Evolutionary conservation across 2,888 invertebrate genomes (phyloP), one percentile per base, ranked within the genome.

Genomic region (Bhutanitis thaidina): DNA sequence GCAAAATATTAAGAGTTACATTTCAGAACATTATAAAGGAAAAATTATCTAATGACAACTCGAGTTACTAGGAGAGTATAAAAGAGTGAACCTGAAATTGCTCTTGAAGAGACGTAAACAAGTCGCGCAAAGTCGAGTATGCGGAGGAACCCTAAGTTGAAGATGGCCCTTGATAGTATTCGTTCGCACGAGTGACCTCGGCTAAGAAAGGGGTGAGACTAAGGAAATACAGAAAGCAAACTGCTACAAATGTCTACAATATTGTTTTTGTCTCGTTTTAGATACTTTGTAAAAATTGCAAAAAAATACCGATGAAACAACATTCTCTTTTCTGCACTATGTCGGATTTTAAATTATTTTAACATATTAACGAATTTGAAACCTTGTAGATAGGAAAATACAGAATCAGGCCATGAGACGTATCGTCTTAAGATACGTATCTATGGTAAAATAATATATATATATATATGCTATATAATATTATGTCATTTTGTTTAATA

Each of bases 151-250:
- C 59, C 58, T 55, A 57, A 62, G 63, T 37, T 50, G 47, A 49
- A 57, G 60, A 69, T 67, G 64, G 63, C 58, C 61, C 72, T 74
- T 69, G 71, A 72, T 65, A 62, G 63, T 64, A 55, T 64, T 65
- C 69, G 66, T 52, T 52, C 52, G 52, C 71, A 59, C 65, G 66
- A 65, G 61, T 69, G 67, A 65, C 62, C 68, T 60, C 59, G 60
- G 57, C 60, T 58, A 62, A 64, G 60, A 62, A 60, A 56, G 55
- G 56, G 54, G 55, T 54, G 52, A 55, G 37, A 55, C 58, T 57
- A 59, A 60, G 59, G 56, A 59, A 57, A 56, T 52, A 52, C 56
- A 43, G 13, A 29, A 48, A 40, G 34, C 49, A 49, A 49, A 50
- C 36, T 46, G 13, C 37, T 16, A 27, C 13, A 40, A 51, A 35